A percentile compares a stretch with the other conserved stretches of the same genome.
These are phyloP conservation scores for Xyliphius kryptos DNA, from an alignment of 2,113 vertebrate species.

Conservation along the genomic window DNA sequence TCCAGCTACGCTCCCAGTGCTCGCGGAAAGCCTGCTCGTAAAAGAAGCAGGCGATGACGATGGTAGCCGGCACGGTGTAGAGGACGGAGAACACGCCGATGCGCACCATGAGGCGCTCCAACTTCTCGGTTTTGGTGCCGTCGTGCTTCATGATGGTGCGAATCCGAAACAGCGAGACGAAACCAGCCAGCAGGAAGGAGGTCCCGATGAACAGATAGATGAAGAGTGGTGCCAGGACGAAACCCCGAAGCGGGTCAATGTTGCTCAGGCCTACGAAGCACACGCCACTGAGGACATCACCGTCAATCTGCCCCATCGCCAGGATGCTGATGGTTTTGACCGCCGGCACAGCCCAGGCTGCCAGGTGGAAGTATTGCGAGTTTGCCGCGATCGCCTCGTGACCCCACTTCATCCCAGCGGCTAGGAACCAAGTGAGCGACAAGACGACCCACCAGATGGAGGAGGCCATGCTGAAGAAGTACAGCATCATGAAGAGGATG, in stretches of 20 bases:
- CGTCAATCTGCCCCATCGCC: slow-evolving; percentile 93
- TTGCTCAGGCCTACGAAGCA: slow-evolving; percentile 92
- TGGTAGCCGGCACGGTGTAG: slow-evolving; percentile 93
- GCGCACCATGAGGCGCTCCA: slow-evolving; percentile 93
- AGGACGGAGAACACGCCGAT: slow-evolving; percentile 96
- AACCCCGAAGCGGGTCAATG: slow-evolving; percentile 86
- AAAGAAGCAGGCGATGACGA: slow-evolving; percentile 96
- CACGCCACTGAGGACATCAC: slow-evolving; percentile 87
- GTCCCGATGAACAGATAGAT: slow-evolving; percentile 96
- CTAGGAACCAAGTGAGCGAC: slow-evolving; percentile 96
- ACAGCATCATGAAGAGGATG: slow-evolving; percentile 98
- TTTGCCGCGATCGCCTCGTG: slow-evolving; percentile 96
- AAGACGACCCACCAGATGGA: slow-evolving; percentile 99
- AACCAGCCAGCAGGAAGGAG: slow-evolving; percentile 90
- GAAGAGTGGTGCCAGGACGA: slow-evolving; percentile 90
- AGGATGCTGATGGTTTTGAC: slow-evolving; percentile 96
- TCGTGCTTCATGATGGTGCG: slow-evolving; percentile 98
- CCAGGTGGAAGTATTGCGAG: slow-evolving; percentile 96
- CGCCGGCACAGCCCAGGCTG: slow-evolving; percentile 91
- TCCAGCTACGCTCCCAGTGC: slow-evolving; percentile 93
- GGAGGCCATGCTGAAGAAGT: slow-evolving; percentile 97
- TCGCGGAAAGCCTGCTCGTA: slow-evolving; percentile 95
- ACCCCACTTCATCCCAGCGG: slow-evolving; percentile 97
- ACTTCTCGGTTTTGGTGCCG: slow-evolving; percentile 93
- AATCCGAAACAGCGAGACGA: slow-evolving; percentile 93